These are phyloP conservation scores for Heliothis virescens DNA, from an alignment of 1,140 invertebrate genomes.

Conservation along the genomic window DNA sequence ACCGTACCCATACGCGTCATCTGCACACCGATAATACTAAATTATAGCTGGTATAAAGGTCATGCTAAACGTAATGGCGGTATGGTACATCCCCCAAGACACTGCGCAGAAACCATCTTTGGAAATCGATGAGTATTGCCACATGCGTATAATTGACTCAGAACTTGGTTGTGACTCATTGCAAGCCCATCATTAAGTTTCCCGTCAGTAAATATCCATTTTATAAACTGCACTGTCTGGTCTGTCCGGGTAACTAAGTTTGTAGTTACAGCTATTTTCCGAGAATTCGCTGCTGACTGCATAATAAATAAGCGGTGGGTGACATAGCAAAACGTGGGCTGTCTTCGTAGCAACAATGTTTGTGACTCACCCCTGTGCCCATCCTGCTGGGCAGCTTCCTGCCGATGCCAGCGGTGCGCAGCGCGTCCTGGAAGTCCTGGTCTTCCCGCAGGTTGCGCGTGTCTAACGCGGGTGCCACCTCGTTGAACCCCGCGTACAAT, in stretches of 20 bases:
- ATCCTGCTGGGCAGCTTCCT: slow-evolving; percentile 74
- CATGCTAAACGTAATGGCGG: too few species aligned
- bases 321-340: not conserved
- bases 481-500: slow-evolving; percentile 81
- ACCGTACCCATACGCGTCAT: slow-evolving; percentile 76
- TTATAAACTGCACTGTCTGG: too few species aligned
- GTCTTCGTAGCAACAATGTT: not conserved
- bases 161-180: too few species aligned
- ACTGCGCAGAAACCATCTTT: too few species aligned
- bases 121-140: too few species aligned
- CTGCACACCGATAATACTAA: slow-evolving; percentile 47
- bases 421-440: slow-evolving; percentile 77
- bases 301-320: not conserved
- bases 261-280: too few species aligned
- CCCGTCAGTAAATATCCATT: too few species aligned
- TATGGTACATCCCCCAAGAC: too few species aligned
- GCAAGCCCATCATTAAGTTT: too few species aligned
- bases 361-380: slow-evolving; percentile 70
- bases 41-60: not conserved
- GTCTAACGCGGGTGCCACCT: slow-evolving; percentile 81
- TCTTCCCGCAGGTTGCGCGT: slow-evolving; percentile 78
- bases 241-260: too few species aligned
- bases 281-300: too few species aligned
- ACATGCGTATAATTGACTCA: too few species aligned
- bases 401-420: slow-evolving; percentile 78